Evolutionary conservation across 2,113 vertebrate genomes (phyloP).

Genomic region (Sorex araneus): DNA sequence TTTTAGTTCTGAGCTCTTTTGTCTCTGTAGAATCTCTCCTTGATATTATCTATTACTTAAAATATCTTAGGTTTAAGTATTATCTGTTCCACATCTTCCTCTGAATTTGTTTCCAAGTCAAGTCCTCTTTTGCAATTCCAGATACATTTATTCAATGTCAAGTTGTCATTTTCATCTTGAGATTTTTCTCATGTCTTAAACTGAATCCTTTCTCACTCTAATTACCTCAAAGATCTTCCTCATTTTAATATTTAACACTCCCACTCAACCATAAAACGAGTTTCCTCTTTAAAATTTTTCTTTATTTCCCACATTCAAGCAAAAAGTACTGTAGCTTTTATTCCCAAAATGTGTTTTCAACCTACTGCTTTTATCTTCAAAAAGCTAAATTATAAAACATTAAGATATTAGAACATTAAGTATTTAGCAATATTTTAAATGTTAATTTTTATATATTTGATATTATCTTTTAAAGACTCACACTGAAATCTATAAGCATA

Average conservation of each 20-base stretch:
- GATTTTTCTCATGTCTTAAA: constrained; percentile 14
- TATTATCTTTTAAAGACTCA: neutral
- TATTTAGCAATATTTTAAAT: constrained; percentile 35
- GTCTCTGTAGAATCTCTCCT: neutral
- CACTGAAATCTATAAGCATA: neutral
- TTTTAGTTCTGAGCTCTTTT: neutral
- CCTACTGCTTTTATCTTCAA: constrained; percentile 35
- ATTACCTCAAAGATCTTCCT: neutral
- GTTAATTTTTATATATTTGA: constrained; percentile 8
- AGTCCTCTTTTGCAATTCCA: neutral
- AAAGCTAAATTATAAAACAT: constrained; percentile 31
- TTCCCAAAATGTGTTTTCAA: neutral
- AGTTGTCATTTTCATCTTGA: neutral
- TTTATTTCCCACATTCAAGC: constrained; percentile 14
- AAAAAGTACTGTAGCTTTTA: neutral
- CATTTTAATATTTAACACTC: neutral
- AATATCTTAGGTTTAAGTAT: constrained; percentile 34
- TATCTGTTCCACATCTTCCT: neutral
- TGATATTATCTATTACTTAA: neutral
- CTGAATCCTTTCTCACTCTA: neutral
- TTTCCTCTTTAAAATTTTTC: neutral
- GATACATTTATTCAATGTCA: constrained; percentile 5
- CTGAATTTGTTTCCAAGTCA: neutral
- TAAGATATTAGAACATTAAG: neutral
- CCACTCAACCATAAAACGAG: neutral